Evolutionary conservation across 1,140 invertebrate genomes (phyloP), one percentile per base, ranked within the genome.

Genomic region (Mya arenaria): DNA sequence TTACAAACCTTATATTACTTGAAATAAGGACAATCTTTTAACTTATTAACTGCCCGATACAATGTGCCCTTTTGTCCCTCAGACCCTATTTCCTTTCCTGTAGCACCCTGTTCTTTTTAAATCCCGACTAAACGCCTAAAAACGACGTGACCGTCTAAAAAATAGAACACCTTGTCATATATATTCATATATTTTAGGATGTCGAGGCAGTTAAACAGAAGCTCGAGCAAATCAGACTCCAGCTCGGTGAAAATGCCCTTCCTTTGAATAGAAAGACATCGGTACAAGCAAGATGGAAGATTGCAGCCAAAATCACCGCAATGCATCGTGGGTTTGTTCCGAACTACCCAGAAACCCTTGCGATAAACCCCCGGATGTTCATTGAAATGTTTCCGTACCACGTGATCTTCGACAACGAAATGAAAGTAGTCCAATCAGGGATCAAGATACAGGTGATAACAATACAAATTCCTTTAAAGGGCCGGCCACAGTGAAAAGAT

Each of bases 381-480:
- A 89, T 89, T 39, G 79, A 88, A 13, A 88, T 92, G 17, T 92
- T 93, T 32, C 93, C 93, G 25, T 93, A 92, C 79, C 93, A 93
- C 83, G 79, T 94, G 48, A 89, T 92, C 19, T 91, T 93, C 72
- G 89, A 93, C 80, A 62, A 80, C 23, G 84, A 91, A 10, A 85
- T 94, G 78, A 86, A 86, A 52, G 80, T 94, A 8, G 85, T 90
- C 28, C 93, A 93, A 75, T 89, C 89, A 52, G 93, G 77, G 10
- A 60, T 79, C 63, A 79, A 79, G 48, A 66, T 79, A 41, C 77
- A n/a, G n/a, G n/a, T n/a, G n/a, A n/a, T n/a, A n/a, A n/a, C n/a
- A n/a, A n/a, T n/a, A n/a, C n/a, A n/a, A n/a, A n/a, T n/a, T n/a
- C n/a, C n/a, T n/a, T n/a, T n/a, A n/a, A n/a, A n/a, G n/a, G n/a